Base-by-base conservation (phyloP, 2,797 vertebrate species). In the Myiotriccus ornatus region DNA sequence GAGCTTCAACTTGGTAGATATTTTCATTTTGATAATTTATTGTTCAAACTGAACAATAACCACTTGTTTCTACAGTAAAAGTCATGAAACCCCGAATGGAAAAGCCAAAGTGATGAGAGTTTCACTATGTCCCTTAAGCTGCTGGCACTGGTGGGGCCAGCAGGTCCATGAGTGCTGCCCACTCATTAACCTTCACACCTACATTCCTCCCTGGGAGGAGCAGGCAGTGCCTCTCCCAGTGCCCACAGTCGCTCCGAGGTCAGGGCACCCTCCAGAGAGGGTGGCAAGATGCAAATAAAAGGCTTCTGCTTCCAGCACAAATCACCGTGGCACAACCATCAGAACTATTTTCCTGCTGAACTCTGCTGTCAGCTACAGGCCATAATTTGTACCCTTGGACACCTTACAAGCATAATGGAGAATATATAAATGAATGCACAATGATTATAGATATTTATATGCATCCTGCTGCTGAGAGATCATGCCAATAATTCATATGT, bases 401-500 rank as follows among this genome's bases (percentile, higher is more conserved):
- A 93, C 37, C 60, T 82, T 93, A 91, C 92, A 94, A 85, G 78
- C 85, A 43, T 87, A 96, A 94, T 93, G 89, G 79, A 92, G 93
- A 94, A 84, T 47, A 88, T 59, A 84, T 85, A 95, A 96, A 89
- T 76, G 87, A 96, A 96, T 89, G 93, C 74, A 78, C 74, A 89
- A 78, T 76, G 55, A 94, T 93, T 91, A 87, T 3, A 85, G 76
- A 81, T 95, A 94, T 95, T 96, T 96, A 96, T 93, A 90, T 57
- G 89, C 85, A 62, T 69, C 67, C 94, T 85, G 75, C 71, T 78
- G 71, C 49, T 56, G 55, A 95, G 94, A 96, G 81, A 95, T 95
- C 89, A 85, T 30, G 52, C 49, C 69, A 70, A 83, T 96, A 96
- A 97, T 71, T 96, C 89, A 95, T 23, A 35, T 25, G 65, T 68